Percentiles rank a stretch among this genome's conserved stretches.
Evolutionary conservation across 2,888 invertebrate species (phyloP).

Genomic region (Plebejus anna): DNA sequence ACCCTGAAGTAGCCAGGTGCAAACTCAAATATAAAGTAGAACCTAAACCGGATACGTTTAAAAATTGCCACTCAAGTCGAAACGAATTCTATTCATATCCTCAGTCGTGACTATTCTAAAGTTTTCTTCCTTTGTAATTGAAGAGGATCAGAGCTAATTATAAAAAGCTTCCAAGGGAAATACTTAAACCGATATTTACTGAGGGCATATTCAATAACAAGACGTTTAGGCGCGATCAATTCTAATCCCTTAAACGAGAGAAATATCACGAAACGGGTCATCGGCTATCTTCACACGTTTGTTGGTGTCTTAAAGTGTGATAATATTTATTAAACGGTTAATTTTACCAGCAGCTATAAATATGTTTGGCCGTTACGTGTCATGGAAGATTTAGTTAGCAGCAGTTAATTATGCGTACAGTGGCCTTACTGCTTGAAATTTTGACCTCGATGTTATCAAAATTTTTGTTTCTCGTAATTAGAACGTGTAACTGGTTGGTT

Average conservation of each 20-base stretch:
- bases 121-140: slow-evolving; percentile 64
- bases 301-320: slow-evolving; percentile 76
- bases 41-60: slow-evolving; percentile 62
- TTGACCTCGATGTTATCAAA: slow-evolving; percentile 67
- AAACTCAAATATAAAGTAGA: slow-evolving; percentile 10
- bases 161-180: slow-evolving; percentile 55
- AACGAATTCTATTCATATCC: slow-evolving; percentile 60
- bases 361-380: slow-evolving; percentile 72
- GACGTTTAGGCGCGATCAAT: slow-evolving; percentile 66
- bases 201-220: slow-evolving; percentile 67
- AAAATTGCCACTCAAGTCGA: slow-evolving; percentile 52
- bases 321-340: slow-evolving; percentile 75
- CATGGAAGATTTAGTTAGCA: slow-evolving; percentile 69
- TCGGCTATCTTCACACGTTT: slow-evolving; percentile 78
- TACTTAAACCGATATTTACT: slow-evolving; percentile 63
- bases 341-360: slow-evolving; percentile 70
- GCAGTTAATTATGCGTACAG: slow-evolving; percentile 42
- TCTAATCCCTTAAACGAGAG: slow-evolving; percentile 74
- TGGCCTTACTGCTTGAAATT: slow-evolving; percentile 61
- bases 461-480: slow-evolving; percentile 76
- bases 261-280: slow-evolving; percentile 78
- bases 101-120: slow-evolving; percentile 42
- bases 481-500: slow-evolving; percentile 72
- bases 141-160: slow-evolving; percentile 68
- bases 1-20: slow-evolving; percentile 25